Percentiles rank a stretch among this genome's conserved stretches.
Conservation (phyloP, 2,113 vertebrate species). For the Peromyscus californicus region DNA sequence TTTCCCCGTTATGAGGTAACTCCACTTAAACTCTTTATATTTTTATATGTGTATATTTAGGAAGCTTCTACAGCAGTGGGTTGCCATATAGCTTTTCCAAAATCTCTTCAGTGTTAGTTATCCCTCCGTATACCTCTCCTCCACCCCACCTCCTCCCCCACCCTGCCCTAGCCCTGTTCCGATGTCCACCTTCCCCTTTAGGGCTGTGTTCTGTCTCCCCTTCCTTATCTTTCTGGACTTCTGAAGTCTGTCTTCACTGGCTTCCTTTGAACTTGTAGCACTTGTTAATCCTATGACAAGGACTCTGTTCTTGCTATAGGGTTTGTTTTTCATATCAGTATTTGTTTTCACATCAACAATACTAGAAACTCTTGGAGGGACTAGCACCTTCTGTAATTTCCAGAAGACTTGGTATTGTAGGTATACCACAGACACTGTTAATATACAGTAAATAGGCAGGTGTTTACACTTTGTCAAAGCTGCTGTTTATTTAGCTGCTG, state of each 20-base stretch:
- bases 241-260: not conserved
- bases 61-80: not conserved
- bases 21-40: not conserved
- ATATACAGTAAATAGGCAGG: not conserved
- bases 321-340: conserved; percentile 33
- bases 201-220: not conserved
- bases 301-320: not conserved
- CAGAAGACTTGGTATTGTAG: conserved; percentile 4
- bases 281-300: not conserved
- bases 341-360: not conserved
- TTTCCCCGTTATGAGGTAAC: not conserved
- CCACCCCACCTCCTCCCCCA: not conserved
- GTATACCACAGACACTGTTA: conserved; percentile 36
- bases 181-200: not conserved
- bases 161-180: not conserved
- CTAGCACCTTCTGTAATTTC: not conserved
- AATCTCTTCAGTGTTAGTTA: not conserved
- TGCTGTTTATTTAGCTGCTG: not conserved
- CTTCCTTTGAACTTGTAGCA: conserved; percentile 31
- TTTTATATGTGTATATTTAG: not conserved
- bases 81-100: not conserved
- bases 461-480: conserved; percentile 20
- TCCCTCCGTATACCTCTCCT: not conserved
- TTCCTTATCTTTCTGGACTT: not conserved
- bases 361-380: not conserved